Conservation (phyloP, 2,113 vertebrate genomes). For the Gopherus flavomarginatus region DNA sequence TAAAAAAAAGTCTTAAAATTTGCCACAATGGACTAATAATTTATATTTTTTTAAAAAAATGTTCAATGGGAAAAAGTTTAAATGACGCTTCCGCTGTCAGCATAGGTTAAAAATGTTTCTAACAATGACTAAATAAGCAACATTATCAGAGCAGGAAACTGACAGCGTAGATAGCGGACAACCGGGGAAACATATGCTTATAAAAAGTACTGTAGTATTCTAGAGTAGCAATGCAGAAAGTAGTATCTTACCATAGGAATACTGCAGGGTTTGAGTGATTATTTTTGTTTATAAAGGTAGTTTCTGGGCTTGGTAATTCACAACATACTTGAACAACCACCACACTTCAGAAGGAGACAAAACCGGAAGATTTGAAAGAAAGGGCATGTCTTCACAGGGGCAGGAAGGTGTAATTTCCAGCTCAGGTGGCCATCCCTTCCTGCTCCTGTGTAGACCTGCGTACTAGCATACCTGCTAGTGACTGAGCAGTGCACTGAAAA, state of each 20-base stretch:
- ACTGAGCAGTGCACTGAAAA: not conserved
- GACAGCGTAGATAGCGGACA: not conserved
- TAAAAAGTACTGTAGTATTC: not conserved
- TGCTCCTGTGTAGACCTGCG: not conserved
- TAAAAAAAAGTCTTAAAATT: not conserved
- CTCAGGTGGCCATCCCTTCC: not conserved
- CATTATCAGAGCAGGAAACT: not conserved
- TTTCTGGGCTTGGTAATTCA: not conserved
- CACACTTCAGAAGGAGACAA: not conserved
- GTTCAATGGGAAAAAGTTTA: not conserved
- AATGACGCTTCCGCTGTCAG: not conserved
- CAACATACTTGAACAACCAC: not conserved
- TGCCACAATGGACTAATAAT: accelerated
- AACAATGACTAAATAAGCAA: not conserved
- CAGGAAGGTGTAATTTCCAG: not conserved
- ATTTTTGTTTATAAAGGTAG: not conserved
- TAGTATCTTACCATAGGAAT: not conserved
- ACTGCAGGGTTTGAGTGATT: not conserved
- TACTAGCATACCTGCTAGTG: not conserved
- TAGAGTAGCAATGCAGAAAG: not conserved
- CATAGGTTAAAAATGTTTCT: not conserved
- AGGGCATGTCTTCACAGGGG: not conserved
- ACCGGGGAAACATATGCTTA: not conserved
- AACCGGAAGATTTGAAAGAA: not conserved
- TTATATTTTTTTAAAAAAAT: not conserved